Percentiles rank a stretch among this genome's conserved stretches.
phyloP scores from a whole-genome alignment of 2,888 invertebrate genomes.

The Phyllotreta striolata region DNA sequence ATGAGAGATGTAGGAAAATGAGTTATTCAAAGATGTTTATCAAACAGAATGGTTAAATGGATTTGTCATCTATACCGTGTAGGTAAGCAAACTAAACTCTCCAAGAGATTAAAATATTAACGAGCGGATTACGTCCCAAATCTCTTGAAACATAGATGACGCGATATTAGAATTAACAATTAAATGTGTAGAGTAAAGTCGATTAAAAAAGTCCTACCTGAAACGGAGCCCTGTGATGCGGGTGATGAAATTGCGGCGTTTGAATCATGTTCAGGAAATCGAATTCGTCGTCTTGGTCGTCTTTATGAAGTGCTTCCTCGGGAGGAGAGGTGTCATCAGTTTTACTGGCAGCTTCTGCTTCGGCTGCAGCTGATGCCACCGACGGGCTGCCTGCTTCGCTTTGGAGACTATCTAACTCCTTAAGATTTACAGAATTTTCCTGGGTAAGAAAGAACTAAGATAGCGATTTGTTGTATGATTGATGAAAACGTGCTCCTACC shows the following conservation, averaged over 20 bases:
- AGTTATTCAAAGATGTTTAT: no score
- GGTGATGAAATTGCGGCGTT: constrained; percentile 69
- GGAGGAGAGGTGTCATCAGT: constrained; percentile 38
- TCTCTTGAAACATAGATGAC: no score
- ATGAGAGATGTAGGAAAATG: no score
- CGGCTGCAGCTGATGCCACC: constrained; percentile 25
- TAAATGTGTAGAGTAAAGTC: not conserved
- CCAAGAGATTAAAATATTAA: no score
- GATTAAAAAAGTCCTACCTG: constrained; percentile 65
- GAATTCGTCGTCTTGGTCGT: constrained; percentile 61
- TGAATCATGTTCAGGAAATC: constrained; percentile 70
- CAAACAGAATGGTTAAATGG: no score
- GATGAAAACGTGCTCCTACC: constrained; percentile 52
- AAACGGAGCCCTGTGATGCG: constrained; percentile 71
- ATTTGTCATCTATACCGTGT: no score
- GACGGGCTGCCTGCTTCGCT: constrained; percentile 39
- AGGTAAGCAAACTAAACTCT: no score
- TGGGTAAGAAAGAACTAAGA: constrained; percentile 31
- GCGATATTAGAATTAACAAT: no score
- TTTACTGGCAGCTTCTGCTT: constrained; percentile 32
- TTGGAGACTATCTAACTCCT: constrained; percentile 54
- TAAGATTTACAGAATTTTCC: constrained; percentile 52
- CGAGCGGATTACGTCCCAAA: no score
- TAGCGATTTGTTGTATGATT: not conserved
- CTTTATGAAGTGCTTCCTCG: constrained; percentile 42